Conservation (phyloP, 2,797 vertebrate species). For the Alfaro cultratus region DNA sequence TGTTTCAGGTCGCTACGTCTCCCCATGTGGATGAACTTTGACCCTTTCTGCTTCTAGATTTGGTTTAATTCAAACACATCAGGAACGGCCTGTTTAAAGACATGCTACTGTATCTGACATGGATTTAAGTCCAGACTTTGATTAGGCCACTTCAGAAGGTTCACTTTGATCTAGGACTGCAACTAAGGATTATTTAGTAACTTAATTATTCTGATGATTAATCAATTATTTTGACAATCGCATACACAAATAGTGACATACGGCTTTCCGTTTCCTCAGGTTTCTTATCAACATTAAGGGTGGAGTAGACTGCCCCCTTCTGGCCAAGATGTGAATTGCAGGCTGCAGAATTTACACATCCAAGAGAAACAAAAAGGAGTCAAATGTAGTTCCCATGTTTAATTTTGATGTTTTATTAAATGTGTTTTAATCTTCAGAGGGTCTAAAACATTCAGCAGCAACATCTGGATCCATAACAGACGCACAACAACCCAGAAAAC, state of each 20-base stretch:
- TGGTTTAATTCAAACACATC: not conserved
- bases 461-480: not conserved
- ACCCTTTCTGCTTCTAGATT: not conserved
- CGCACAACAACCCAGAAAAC: not conserved
- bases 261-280: not conserved
- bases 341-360: not conserved
- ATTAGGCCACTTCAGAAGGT: not conserved
- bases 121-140: not conserved
- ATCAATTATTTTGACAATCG: no score
- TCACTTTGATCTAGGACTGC: not conserved
- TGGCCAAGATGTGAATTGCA: constrained; percentile 20
- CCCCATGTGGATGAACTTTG: no score
- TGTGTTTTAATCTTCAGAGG: not conserved
- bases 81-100: not conserved
- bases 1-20: not conserved
- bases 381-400: not conserved
- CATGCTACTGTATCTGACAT: not conserved
- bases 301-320: constrained; percentile 20
- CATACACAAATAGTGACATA: no score
- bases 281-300: not conserved
- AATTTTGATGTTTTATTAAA: not conserved
- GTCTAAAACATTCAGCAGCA: not conserved
- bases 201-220: no score
- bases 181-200: no score
- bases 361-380: not conserved